Base-by-base conservation (phyloP, 2,113 vertebrate genomes). In the Hoplias malabaricus region DNA sequence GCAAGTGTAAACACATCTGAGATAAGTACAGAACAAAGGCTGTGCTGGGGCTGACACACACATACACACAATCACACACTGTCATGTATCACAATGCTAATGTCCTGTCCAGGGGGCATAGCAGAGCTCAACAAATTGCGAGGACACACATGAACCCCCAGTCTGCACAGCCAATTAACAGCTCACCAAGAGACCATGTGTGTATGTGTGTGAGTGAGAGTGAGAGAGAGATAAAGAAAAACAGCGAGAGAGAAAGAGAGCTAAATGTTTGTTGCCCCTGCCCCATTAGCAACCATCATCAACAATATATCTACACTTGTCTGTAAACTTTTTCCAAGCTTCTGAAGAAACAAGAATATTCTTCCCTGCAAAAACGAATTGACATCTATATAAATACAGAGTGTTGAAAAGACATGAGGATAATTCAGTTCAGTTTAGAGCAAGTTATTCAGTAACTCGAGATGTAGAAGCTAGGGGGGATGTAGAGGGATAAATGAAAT, bases 81-180 rank as follows among this genome's bases (percentile, higher is more conserved):
- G 27, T 36, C 19, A 43, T 36, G 25, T 34, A 69, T n/a, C 43
- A 61, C 42, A 70, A 40, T 50, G 11, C 12, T 29, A 69, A 61
- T 70, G 40, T 29, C 48, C 31, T 50, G 38, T 50, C 25, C 75
- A 69, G 40, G 27, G 54, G 56, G n/a, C 66, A 48, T 53, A 77
- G 14, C 27, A 4, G 12, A 46, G 59, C 13, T 9, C 27, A 36
- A 42, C 56, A 61, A 19, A 7, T 25, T 71, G 16, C 10, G 46
- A 40, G 46, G 46, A 70, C 67, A 43, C 34, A 54, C 27, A 38
- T 68, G 34, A 21, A 43, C 42, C 43, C 36, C 76, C 46, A 36
- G n/a, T 72, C 77, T 65, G 48, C 46, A 31, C 19, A 66, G 66
- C 36, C 69, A 73, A 73, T 62, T 78, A 70, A 70, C 66, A 69